These are phyloP conservation scores for Zaprionus taronus DNA, from an alignment of 1,140 invertebrate genomes.

Conservation along the genomic window DNA sequence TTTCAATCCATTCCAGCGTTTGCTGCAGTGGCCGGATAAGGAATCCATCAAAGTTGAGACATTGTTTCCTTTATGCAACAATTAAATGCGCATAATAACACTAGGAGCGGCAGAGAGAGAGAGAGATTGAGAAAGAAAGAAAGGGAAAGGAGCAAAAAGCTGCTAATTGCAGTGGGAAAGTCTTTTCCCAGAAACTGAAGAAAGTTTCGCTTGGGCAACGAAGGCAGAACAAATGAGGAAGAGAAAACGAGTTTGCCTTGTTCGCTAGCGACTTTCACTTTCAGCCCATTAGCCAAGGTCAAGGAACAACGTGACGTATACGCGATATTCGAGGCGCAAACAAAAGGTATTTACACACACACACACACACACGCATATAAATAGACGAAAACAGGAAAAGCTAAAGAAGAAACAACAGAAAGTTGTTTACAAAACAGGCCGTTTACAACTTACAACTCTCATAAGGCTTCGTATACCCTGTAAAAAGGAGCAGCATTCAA, in stretches of 20 bases:
- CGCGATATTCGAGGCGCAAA: slow-evolving; percentile 20
- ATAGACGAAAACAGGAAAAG: slow-evolving; percentile 26
- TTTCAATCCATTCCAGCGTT: slow-evolving; percentile 1
- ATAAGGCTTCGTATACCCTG: slow-evolving; percentile 1
- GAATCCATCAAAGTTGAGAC: slow-evolving; percentile 28
- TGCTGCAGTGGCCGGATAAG: slow-evolving; percentile 20
- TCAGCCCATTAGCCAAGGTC: slow-evolving; percentile 56
- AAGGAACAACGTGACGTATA: slow-evolving; percentile 39
- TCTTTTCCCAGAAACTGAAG: background rate
- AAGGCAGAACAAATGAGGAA: background rate
- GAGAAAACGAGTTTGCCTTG: background rate
- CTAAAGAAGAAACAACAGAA: background rate
- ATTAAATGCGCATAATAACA: slow-evolving; percentile 34
- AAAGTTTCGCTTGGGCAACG: background rate
- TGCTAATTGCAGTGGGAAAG: slow-evolving; percentile 7
- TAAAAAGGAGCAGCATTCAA: background rate
- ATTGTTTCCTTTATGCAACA: slow-evolving; percentile 28
- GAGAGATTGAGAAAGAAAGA: background rate
- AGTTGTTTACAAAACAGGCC: slow-evolving; percentile 62
- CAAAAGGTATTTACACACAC: slow-evolving; percentile 31
- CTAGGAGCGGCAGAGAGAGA: background rate
- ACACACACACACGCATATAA: slow-evolving; percentile 18
- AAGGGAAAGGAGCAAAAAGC: background rate
- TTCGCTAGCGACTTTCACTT: slow-evolving; percentile 18
- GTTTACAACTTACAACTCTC: background rate